Evolutionary conservation across 2,113 vertebrate genomes (phyloP).

Genomic region (Daubentonia madagascariensis): DNA sequence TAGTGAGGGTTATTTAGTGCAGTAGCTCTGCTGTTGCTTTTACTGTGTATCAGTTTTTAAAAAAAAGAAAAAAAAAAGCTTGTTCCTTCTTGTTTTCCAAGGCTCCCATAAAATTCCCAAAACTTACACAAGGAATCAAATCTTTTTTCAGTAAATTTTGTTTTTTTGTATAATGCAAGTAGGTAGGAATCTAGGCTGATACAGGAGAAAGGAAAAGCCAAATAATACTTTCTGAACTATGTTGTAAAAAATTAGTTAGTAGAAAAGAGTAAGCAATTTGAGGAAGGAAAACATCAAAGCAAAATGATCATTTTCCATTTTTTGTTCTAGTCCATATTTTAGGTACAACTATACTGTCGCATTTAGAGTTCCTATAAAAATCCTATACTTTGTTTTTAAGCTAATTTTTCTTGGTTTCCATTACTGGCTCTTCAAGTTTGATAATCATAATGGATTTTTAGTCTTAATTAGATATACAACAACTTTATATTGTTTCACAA

Average conservation of each 20-base stretch:
- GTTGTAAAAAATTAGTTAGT: neutral
- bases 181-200: neutral
- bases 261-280: neutral
- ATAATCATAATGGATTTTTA: neutral
- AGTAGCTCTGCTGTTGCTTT: neutral
- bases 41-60: neutral
- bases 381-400: neutral
- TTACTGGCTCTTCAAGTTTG: neutral
- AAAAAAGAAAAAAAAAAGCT: neutral
- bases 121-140: neutral
- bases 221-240: neutral
- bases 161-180: neutral
- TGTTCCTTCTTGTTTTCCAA: neutral
- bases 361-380: neutral
- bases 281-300: neutral
- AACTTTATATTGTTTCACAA: neutral
- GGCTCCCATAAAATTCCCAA: neutral
- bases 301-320: neutral
- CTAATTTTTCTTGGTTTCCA: neutral
- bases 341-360: neutral
- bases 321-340: neutral
- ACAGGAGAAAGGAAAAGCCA: neutral
- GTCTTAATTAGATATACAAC: neutral
- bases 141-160: neutral
- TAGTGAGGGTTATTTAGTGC: accelerated